A percentile compares a stretch with the other conserved stretches of the same genome.
Conservation (phyloP, 37 sponge, comb jelly and placozoan species). For the Eunapius fragilis region DNA sequence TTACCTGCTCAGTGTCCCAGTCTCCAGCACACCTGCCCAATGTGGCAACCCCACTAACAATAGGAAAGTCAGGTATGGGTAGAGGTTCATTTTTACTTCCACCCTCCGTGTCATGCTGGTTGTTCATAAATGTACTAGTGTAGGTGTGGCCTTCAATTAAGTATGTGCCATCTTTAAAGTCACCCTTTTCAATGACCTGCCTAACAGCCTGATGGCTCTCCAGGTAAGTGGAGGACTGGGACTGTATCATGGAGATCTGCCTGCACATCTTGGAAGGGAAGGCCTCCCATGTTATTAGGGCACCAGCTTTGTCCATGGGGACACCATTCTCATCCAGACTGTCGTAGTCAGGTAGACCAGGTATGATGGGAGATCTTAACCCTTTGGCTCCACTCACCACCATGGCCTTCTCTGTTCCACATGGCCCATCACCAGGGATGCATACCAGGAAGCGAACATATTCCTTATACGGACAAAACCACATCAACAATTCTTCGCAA, state of each 20-base stretch:
- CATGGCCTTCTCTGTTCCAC: slow-evolving; percentile 66
- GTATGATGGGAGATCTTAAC: slow-evolving; percentile 20
- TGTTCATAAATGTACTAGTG: neutral
- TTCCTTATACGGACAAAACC: slow-evolving; percentile 50
- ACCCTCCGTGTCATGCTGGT: neutral
- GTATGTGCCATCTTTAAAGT: slow-evolving; percentile 32
- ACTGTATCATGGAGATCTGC: slow-evolving; percentile 62
- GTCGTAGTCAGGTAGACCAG: neutral
- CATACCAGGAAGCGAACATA: slow-evolving; percentile 53
- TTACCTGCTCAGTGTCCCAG: neutral
- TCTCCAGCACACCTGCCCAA: neutral
- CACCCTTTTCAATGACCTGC: slow-evolving; percentile 25
- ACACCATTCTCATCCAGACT: slow-evolving; percentile 32
- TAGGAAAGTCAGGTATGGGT: neutral
- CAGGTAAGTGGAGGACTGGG: slow-evolving; percentile 25
- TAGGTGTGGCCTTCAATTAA: neutral
- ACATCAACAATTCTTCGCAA: slow-evolving; percentile 19
- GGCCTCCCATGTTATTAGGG: slow-evolving; percentile 70
- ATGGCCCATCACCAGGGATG: slow-evolving; percentile 46
- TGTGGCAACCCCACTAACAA: neutral
- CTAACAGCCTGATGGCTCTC: slow-evolving; percentile 43
- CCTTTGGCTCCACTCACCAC: slow-evolving; percentile 63
- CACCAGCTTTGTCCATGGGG: slow-evolving; percentile 36
- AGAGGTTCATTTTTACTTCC: neutral
- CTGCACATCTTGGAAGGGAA: slow-evolving; percentile 43